These are phyloP conservation scores for Nemapogon koenigi DNA, from an alignment of 2,888 invertebrate genomes.

Conservation along the genomic window DNA sequence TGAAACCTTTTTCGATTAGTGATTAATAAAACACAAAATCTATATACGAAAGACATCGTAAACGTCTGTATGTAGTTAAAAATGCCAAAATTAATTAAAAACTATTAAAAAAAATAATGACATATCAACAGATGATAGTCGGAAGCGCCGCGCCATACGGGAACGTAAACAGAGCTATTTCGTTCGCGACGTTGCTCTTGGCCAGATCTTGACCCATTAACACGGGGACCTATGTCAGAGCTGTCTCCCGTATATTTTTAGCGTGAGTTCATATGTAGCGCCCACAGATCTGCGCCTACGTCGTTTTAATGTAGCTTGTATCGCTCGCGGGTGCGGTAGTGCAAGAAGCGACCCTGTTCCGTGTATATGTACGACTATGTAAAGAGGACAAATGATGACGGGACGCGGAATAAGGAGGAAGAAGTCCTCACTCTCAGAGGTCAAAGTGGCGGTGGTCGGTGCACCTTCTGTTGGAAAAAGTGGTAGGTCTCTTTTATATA, in stretches of 20 bases:
- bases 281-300: not conserved
- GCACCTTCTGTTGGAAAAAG: conserved; percentile 92
- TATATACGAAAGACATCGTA: no score
- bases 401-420: conserved; percentile 86
- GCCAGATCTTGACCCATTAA: conserved; percentile 65
- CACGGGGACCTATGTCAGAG: conserved; percentile 45
- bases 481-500: conserved; percentile 75
- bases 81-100: no score
- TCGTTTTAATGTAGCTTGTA: conserved; percentile 24
- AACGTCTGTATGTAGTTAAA: no score
- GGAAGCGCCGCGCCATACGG: no score
- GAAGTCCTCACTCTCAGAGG: conserved; percentile 88
- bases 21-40: no score
- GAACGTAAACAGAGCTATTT: no score
- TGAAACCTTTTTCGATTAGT: no score
- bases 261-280: conserved; percentile 29
- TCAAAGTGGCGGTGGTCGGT: conserved; percentile 90
- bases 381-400: conserved; percentile 65
- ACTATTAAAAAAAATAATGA: no score
- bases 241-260: conserved; percentile 56
- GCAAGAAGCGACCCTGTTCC: not conserved
- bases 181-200: conserved; percentile 60
- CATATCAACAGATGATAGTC: no score
- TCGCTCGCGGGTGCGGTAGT: conserved; percentile 13
- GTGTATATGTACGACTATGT: conserved; percentile 19